Percentiles rank a stretch among this genome's conserved stretches.
phyloP scores from a whole-genome alignment of 2,113 vertebrate species.

The pig (Sus scrofa) region DNA sequence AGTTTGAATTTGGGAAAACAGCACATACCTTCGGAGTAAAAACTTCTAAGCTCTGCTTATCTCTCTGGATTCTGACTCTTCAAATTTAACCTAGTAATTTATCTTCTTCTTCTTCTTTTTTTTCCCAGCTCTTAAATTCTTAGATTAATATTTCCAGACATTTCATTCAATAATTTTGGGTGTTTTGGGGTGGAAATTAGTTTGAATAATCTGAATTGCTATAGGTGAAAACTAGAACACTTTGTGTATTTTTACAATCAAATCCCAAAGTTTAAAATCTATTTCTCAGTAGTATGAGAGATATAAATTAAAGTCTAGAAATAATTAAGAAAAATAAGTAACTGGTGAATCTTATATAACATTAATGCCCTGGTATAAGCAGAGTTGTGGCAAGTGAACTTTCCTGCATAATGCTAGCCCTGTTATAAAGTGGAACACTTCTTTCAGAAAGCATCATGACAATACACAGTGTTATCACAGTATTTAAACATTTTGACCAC shows the following conservation, averaged over 20 bases:
- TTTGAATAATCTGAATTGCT: background rate
- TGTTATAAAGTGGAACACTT: background rate
- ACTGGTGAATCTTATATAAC: constrained; percentile 36
- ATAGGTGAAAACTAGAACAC: background rate
- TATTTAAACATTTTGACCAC: constrained; percentile 19
- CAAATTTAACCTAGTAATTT: background rate
- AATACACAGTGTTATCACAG: background rate
- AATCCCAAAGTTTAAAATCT: background rate
- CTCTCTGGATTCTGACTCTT: background rate
- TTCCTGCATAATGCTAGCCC: background rate
- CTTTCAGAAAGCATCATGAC: constrained; percentile 3
- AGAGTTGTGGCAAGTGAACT: background rate
- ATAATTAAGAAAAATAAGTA: constrained; percentile 12
- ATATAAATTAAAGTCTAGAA: background rate
- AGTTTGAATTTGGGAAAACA: background rate
- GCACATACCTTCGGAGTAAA: background rate
- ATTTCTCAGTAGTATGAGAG: background rate
- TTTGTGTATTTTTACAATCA: background rate
- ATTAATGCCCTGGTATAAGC: background rate
- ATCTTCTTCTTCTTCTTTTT: background rate
- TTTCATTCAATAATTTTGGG: background rate
- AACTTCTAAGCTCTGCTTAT: background rate
- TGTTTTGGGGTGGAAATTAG: background rate
- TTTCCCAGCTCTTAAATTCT: background rate
- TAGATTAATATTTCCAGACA: constrained; percentile 4